phyloP scores from a whole-genome alignment of 2,888 invertebrate species.

The Polyommatus icarus region DNA sequence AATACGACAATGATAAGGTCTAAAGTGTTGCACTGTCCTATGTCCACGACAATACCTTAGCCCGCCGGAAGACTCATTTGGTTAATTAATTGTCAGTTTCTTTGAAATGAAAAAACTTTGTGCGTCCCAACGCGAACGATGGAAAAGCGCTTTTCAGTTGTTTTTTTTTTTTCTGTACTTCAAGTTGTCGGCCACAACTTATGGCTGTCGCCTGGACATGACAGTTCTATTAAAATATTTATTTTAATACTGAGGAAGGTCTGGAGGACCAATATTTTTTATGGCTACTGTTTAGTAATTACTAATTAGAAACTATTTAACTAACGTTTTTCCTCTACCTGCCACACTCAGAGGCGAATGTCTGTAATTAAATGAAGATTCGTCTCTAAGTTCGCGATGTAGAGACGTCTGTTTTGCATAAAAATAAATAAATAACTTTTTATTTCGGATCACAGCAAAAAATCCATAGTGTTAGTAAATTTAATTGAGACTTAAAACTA shows the following conservation, averaged over 20 bases:
- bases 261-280: too few relatives aligned
- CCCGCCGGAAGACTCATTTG: neutral
- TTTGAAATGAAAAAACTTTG: neutral
- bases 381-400: too few relatives aligned
- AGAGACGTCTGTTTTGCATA: too few relatives aligned
- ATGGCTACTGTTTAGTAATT: too few relatives aligned
- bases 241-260: neutral
- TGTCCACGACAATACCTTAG: neutral
- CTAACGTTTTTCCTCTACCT: too few relatives aligned
- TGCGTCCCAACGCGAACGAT: neutral
- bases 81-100: neutral
- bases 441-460: too few relatives aligned
- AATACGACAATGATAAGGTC: neutral
- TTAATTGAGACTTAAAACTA: too few relatives aligned
- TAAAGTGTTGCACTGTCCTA: neutral
- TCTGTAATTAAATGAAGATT: too few relatives aligned
- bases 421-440: too few relatives aligned
- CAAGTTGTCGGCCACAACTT: neutral
- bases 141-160: neutral
- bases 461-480: too few relatives aligned
- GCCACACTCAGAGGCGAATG: too few relatives aligned
- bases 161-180: neutral
- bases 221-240: neutral
- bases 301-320: too few relatives aligned
- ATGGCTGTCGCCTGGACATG: neutral